Percentiles rank a stretch among this genome's conserved stretches.
Conservation (phyloP, 2,113 vertebrate species). For the Channa argus region DNA sequence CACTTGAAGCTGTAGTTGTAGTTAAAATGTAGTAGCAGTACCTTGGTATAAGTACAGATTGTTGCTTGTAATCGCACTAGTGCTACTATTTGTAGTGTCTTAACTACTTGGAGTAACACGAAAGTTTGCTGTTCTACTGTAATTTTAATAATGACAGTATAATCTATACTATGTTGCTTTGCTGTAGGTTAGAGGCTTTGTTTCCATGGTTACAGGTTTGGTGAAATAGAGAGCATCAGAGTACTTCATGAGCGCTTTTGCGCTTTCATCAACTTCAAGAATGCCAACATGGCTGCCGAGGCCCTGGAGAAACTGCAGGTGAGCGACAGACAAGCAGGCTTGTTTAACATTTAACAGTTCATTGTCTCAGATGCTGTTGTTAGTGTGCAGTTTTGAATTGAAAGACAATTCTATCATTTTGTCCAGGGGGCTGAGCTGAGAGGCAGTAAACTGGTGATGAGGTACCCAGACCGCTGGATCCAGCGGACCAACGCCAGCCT, state of each 20-base stretch:
- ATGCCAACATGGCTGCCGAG: conserved; percentile 64
- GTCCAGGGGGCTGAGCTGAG: conserved; percentile 77
- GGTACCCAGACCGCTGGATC: conserved; percentile 79
- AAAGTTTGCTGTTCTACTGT: background rate
- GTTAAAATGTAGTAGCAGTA: background rate
- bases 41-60: background rate
- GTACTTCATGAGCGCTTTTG: conserved; percentile 68
- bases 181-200: background rate
- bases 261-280: conserved; percentile 81
- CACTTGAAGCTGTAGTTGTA: no score
- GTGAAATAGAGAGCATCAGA: conserved; percentile 72
- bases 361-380: background rate
- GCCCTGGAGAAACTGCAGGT: conserved; percentile 75
- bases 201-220: conserved; percentile 59
- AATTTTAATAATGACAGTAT: no score
- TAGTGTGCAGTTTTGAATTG: background rate
- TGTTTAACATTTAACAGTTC: no score
- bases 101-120: background rate
- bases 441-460: conserved; percentile 77
- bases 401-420: no score
- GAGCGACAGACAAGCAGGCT: background rate
- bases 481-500: conserved; percentile 43
- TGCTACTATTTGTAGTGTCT: background rate
- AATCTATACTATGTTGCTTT: background rate
- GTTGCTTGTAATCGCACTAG: no score